These are phyloP conservation scores for Lasioglossum pauxillum DNA, from an alignment of 2,888 invertebrate species.

Conservation along the genomic window DNA sequence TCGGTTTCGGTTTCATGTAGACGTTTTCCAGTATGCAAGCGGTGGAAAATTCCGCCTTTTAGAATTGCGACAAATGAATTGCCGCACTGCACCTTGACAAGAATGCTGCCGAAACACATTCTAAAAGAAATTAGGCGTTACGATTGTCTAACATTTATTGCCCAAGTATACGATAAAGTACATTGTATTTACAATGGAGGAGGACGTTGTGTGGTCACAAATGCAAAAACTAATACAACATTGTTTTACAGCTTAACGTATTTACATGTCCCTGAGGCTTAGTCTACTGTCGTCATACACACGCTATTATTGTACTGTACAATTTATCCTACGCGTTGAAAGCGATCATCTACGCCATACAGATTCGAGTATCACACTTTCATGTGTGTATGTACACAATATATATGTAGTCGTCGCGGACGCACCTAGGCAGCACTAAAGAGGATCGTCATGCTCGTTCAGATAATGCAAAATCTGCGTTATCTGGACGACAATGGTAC, in stretches of 20 bases:
- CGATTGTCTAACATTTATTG: conserved; percentile 81
- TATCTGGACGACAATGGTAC: not conserved
- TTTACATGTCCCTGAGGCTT: conserved; percentile 81
- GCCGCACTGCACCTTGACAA: too few relatives aligned
- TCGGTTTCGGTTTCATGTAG: too few relatives aligned
- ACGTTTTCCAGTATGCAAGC: too few relatives aligned
- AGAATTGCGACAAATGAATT: too few relatives aligned
- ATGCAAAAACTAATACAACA: conserved; percentile 78
- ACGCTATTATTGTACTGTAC: conserved; percentile 72
- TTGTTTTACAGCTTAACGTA: conserved; percentile 75
- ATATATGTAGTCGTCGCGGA: conserved; percentile 53
- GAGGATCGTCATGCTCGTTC: not conserved
- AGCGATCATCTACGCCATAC: conserved; percentile 57
- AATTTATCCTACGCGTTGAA: conserved; percentile 65
- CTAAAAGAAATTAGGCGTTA: conserved; percentile 9
- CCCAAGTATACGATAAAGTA: conserved; percentile 75
- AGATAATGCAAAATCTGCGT: not conserved
- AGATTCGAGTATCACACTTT: conserved; percentile 54
- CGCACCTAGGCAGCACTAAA: conserved; percentile 46
- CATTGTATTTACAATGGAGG: conserved; percentile 76
- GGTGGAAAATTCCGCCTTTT: too few relatives aligned
- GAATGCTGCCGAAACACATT: not conserved
- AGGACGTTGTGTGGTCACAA: conserved; percentile 68
- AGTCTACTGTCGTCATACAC: conserved; percentile 74
- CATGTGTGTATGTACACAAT: conserved; percentile 54